phyloP scores from a whole-genome alignment of 2,797 vertebrate genomes.

The Chromis chromis region DNA sequence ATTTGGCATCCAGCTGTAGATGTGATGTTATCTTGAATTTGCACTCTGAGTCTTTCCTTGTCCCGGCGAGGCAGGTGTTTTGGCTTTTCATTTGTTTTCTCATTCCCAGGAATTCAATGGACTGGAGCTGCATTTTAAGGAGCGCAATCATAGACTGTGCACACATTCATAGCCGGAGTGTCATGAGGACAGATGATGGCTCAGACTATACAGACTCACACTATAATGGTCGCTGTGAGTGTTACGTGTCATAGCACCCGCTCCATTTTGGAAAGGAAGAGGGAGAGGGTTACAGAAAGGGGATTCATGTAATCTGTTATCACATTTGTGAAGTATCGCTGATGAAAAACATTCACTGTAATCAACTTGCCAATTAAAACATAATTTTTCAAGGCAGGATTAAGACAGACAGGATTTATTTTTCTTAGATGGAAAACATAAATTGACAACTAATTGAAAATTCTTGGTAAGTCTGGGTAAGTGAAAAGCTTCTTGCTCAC shows the following conservation, averaged over 20 bases:
- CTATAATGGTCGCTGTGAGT: conserved; percentile 37
- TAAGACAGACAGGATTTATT: neutral
- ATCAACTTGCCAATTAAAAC: conserved; percentile 11
- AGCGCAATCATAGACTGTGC: conserved; percentile 30
- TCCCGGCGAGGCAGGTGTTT: conserved; percentile 38
- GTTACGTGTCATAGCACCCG: conserved; percentile 27
- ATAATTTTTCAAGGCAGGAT: neutral
- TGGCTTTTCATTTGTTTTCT: conserved; percentile 52
- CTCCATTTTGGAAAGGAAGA: conserved; percentile 28
- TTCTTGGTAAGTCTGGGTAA: neutral
- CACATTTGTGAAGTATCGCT: neutral
- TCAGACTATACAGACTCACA: conserved; percentile 14
- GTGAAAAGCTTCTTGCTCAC: neutral
- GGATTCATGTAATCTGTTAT: conserved; percentile 2
- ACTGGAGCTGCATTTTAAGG: conserved; percentile 46
- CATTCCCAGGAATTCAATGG: conserved; percentile 33
- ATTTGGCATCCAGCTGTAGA: conserved; percentile 32
- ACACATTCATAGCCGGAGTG: conserved; percentile 23
- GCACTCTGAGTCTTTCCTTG: conserved; percentile 36
- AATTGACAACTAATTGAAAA: neutral
- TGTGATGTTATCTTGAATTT: conserved; percentile 49
- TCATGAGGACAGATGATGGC: conserved; percentile 48
- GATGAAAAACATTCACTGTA: conserved; percentile 2
- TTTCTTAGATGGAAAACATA: neutral
- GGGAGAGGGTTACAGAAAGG: conserved; percentile 5